phyloP scores from a whole-genome alignment of 2,888 invertebrate species.

The Coleophora flavipennella region DNA sequence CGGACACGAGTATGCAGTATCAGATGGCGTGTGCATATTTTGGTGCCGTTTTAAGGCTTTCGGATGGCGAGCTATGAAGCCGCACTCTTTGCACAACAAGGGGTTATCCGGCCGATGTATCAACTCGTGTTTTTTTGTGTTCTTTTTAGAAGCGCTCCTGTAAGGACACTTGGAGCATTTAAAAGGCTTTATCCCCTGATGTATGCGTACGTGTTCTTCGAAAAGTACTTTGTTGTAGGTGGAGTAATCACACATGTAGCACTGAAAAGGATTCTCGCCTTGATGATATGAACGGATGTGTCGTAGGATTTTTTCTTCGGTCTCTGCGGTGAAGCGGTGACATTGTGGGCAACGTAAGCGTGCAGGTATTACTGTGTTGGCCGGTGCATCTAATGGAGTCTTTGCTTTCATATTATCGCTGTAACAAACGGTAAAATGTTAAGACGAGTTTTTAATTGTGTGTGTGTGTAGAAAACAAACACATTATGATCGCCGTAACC shows the following conservation, averaged over 20 bases:
- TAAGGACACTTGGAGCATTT: conserved; percentile 46
- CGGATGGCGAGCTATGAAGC: conserved; percentile 35
- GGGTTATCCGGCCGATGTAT: conserved; percentile 47
- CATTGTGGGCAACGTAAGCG: conserved; percentile 23
- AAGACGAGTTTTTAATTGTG: too few species aligned
- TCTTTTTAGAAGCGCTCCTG: conserved; percentile 49
- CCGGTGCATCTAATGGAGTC: too few species aligned
- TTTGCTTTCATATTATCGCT: too few species aligned
- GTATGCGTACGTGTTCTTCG: conserved; percentile 47
- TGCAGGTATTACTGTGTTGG: too few species aligned
- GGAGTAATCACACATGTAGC: conserved; percentile 51
- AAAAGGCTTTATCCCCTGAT: conserved; percentile 55
- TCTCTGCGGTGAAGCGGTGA: conserved; percentile 27
- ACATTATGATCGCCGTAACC: too few species aligned
- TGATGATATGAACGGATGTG: conserved; percentile 41
- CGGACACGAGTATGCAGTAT: not conserved
- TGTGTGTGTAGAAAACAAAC: too few species aligned
- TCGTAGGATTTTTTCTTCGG: conserved; percentile 34
- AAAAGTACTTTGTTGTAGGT: conserved; percentile 48
- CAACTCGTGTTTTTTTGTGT: conserved; percentile 45
- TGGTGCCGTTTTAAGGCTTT: conserved; percentile 27
- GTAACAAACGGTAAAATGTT: too few species aligned
- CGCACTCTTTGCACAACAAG: conserved; percentile 32
- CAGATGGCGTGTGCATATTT: conserved; percentile 2
- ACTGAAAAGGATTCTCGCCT: conserved; percentile 49